Conservation (phyloP, 2,113 vertebrate genomes). For the Isurus oxyrinchus region DNA sequence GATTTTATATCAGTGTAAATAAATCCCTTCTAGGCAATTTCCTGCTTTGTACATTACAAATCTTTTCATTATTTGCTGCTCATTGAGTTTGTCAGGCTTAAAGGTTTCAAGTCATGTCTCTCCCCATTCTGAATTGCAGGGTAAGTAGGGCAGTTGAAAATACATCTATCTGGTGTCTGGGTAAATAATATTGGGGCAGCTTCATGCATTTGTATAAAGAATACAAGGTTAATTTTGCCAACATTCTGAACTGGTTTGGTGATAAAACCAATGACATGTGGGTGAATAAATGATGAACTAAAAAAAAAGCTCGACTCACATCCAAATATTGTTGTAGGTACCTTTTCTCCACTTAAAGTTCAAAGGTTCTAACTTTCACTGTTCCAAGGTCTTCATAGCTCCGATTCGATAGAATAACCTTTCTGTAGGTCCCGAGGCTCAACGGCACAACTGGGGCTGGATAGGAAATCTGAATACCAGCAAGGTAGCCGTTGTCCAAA, state of each 20-base stretch:
- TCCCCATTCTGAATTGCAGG: neutral
- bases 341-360: neutral
- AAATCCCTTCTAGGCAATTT: neutral
- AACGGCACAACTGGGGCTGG: neutral
- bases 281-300: neutral
- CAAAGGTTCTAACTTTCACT: neutral
- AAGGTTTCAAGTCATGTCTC: neutral
- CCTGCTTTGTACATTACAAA: neutral
- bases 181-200: neutral
- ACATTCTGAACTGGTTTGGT: neutral
- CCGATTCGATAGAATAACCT: neutral
- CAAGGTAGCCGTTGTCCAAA: neutral
- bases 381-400: neutral
- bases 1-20: neutral
- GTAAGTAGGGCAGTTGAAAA: neutral
- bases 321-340: neutral
- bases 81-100: neutral
- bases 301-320: neutral
- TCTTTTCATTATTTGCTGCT: neutral
- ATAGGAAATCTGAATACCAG: neutral
- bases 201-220: neutral
- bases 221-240: neutral
- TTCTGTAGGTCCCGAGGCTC: neutral
- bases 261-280: neutral
- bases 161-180: neutral